These are phyloP conservation scores for Sternotherus odoratus DNA, from an alignment of 2,797 vertebrate species.

Conservation along the genomic window DNA sequence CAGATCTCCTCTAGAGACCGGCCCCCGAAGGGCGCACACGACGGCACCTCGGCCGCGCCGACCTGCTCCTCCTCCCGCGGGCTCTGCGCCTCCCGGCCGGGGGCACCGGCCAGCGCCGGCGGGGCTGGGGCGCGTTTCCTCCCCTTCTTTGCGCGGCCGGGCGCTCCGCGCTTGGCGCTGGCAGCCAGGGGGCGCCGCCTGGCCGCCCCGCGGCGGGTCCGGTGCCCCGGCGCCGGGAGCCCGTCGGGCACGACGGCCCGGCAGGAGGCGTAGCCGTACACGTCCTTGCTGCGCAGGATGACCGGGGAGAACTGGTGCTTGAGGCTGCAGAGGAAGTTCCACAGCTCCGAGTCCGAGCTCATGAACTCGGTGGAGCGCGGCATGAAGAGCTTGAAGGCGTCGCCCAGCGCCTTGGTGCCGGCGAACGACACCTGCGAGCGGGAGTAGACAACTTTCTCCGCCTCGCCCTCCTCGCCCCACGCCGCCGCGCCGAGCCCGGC, in stretches of 20 bases:
- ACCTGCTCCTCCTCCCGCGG: background rate
- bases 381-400: conserved; percentile 85
- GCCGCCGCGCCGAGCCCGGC: conserved; percentile 50
- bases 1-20: conserved; percentile 81
- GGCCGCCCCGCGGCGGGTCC: background rate
- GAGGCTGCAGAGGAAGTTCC: conserved; percentile 86
- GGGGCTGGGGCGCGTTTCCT: conserved; percentile 51
- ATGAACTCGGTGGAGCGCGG: conserved; percentile 85
- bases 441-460: conserved; percentile 85
- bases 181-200: conserved; percentile 20
- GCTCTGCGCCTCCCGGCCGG: background rate
- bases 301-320: conserved; percentile 85
- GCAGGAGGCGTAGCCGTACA: conserved; percentile 85
- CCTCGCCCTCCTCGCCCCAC: conserved; percentile 55
- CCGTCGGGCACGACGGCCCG: conserved; percentile 81
- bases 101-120: background rate
- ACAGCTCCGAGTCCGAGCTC: conserved; percentile 86
- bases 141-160: conserved; percentile 46
- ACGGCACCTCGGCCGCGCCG: background rate
- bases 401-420: conserved; percentile 81
- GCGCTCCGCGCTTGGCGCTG: conserved; percentile 41
- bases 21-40: conserved; percentile 57
- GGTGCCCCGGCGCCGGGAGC: conserved; percentile 28
- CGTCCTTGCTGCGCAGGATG: conserved; percentile 85
- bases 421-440: conserved; percentile 81